Evolutionary conservation across 2,797 vertebrate species (phyloP).

Genomic region (Anguilla marmorata): DNA sequence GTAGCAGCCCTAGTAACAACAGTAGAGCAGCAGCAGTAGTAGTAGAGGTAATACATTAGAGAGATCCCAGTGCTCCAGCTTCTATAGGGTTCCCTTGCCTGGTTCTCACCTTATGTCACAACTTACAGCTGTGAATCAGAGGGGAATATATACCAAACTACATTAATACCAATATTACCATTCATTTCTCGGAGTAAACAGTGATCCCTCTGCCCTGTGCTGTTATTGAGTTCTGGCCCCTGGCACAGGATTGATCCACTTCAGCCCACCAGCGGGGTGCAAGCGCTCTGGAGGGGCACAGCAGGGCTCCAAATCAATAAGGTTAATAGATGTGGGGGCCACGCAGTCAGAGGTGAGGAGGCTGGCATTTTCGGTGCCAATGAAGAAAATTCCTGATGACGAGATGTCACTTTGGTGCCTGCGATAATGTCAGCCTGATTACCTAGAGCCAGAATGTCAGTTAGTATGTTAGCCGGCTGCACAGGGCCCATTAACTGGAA

Average conservation of each 20-base stretch:
- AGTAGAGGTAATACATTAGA: not conserved
- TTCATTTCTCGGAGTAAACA: constrained; percentile 86
- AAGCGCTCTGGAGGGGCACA: constrained; percentile 86
- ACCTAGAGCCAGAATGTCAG: constrained; percentile 74
- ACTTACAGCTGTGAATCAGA: not conserved
- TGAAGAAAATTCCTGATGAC: constrained; percentile 91
- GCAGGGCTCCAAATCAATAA: constrained; percentile 91
- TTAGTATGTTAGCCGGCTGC: constrained; percentile 69
- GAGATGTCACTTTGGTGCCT: constrained; percentile 84
- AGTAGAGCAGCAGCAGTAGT: not conserved
- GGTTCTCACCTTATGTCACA: not conserved
- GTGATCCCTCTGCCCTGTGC: constrained; percentile 74
- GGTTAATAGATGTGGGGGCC: constrained; percentile 95
- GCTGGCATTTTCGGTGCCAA: constrained; percentile 89
- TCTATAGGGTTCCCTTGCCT: not conserved
- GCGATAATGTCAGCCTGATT: constrained; percentile 87
- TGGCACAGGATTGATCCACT: constrained; percentile 91
- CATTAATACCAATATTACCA: constrained; percentile 56
- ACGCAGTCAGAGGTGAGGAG: constrained; percentile 89
- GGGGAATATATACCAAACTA: constrained; percentile 3
- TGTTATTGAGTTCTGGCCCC: constrained; percentile 89
- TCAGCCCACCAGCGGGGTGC: constrained; percentile 83
- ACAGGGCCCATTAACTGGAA: constrained; percentile 83
- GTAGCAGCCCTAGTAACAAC: not conserved
- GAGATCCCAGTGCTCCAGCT: not conserved